Percentiles rank a stretch among this genome's conserved stretches.
Conservation (phyloP, 2,888 invertebrate species). For the Miltochrista miniata region DNA sequence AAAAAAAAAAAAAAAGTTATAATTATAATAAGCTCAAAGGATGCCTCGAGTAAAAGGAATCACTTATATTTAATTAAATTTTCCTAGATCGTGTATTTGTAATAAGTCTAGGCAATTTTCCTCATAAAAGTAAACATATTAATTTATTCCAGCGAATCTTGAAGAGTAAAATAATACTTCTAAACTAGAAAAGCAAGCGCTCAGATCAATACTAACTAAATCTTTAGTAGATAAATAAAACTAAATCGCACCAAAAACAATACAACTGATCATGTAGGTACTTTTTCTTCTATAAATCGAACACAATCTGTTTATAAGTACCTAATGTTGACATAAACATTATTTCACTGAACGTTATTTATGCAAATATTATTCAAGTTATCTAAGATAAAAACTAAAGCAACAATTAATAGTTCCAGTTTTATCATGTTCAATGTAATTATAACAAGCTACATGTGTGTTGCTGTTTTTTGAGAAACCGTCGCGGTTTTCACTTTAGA, state of each 20-base stretch:
- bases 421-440: constrained; percentile 27
- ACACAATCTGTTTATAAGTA: constrained; percentile 9
- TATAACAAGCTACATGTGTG: constrained; percentile 14
- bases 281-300: constrained; percentile 3
- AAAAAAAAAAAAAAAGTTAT: too few species aligned
- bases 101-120: too few species aligned
- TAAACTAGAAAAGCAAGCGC: constrained; percentile 1
- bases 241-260: not conserved
- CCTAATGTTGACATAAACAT: constrained; percentile 15
- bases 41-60: too few species aligned
- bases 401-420: constrained; percentile 19
- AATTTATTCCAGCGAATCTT: too few species aligned
- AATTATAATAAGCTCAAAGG: too few species aligned
- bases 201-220: too few species aligned
- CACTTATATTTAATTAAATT: too few species aligned
- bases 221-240: not conserved
- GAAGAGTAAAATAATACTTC: too few species aligned
- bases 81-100: too few species aligned
- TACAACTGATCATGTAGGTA: too few species aligned
- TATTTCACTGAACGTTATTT: constrained; percentile 24
- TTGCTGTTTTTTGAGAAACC: constrained; percentile 18
- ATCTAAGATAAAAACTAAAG: constrained; percentile 14
- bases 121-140: too few species aligned
- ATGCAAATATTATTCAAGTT: constrained; percentile 30
- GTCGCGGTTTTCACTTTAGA: constrained; percentile 25